Conservation (phyloP, 2,113 vertebrate genomes). For the Sciurus niger region DNA sequence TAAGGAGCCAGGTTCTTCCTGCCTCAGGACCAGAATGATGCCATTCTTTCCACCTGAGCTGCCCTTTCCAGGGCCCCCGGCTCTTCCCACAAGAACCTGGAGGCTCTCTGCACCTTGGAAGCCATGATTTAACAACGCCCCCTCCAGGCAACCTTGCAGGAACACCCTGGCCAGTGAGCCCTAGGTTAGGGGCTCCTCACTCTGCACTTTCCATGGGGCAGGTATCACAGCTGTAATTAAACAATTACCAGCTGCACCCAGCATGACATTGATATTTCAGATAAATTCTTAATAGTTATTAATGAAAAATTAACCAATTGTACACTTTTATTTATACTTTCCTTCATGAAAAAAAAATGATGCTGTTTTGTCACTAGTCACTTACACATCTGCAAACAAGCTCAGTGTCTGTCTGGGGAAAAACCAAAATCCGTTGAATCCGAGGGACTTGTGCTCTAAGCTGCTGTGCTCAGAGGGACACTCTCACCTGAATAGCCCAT, state of each 20-base stretch:
- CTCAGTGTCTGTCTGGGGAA: not conserved
- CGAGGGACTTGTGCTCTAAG: accelerated
- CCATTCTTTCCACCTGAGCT: not conserved
- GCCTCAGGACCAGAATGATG: not conserved
- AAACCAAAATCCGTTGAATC: not conserved
- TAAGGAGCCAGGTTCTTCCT: not conserved
- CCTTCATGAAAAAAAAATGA: not conserved
- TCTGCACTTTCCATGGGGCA: not conserved
- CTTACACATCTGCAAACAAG: not conserved
- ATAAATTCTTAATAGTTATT: not conserved
- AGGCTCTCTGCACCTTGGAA: not conserved
- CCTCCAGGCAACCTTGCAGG: not conserved
- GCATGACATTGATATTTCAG: not conserved
- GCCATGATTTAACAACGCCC: not conserved
- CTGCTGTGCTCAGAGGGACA: not conserved
- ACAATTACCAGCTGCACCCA: not conserved
- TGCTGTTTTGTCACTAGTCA: not conserved
- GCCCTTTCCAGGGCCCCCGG: not conserved
- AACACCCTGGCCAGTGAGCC: not conserved
- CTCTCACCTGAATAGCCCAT: not conserved
- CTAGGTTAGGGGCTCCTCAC: not conserved
- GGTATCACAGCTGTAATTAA: not conserved
- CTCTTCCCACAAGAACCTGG: not conserved
- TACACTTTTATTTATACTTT: not conserved
- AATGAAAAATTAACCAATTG: conserved; percentile 8